Evolutionary conservation across 2,113 vertebrate genomes (phyloP).

Genomic region (Cochlearius cochlearius): DNA sequence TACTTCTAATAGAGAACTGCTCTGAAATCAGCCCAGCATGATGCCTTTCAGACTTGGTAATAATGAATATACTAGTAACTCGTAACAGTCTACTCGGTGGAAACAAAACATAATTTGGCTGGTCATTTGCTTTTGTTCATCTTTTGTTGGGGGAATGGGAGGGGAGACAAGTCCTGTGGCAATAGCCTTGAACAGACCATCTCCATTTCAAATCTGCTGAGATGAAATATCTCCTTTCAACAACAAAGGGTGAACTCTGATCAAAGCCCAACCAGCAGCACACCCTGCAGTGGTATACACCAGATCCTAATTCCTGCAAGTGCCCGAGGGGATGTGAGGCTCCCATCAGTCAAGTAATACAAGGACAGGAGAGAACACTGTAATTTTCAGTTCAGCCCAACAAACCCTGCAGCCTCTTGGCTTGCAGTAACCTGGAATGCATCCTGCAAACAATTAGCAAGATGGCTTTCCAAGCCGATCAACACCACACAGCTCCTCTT

Average conservation of each 20-base stretch:
- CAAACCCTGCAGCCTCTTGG: conserved; percentile 37
- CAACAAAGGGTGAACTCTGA: conserved; percentile 54
- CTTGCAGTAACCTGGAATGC: conserved; percentile 32
- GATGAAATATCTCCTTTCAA: conserved; percentile 63
- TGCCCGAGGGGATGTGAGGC: background rate
- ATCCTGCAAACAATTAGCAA: conserved; percentile 48
- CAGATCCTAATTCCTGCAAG: background rate
- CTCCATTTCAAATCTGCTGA: conserved; percentile 28
- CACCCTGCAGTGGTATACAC: background rate
- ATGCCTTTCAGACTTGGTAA: conserved; percentile 2
- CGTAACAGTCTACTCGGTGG: background rate
- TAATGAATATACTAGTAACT: conserved; percentile 6
- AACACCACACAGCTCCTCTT: background rate
- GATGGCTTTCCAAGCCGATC: conserved; percentile 10
- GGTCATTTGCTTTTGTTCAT: conserved; percentile 24
- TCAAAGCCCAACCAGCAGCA: conserved; percentile 54
- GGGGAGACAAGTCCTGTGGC: conserved; percentile 35
- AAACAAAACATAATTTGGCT: conserved; percentile 41
- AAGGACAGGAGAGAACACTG: background rate
- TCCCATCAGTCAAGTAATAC: conserved; percentile 30
- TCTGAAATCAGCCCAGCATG: conserved; percentile 30
- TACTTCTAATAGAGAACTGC: background rate
- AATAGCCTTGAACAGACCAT: conserved; percentile 12
- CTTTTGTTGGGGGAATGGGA: background rate
- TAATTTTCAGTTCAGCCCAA: conserved; percentile 31